phyloP scores from a whole-genome alignment of 2,113 vertebrate species.

The Rissa tridactyla region DNA sequence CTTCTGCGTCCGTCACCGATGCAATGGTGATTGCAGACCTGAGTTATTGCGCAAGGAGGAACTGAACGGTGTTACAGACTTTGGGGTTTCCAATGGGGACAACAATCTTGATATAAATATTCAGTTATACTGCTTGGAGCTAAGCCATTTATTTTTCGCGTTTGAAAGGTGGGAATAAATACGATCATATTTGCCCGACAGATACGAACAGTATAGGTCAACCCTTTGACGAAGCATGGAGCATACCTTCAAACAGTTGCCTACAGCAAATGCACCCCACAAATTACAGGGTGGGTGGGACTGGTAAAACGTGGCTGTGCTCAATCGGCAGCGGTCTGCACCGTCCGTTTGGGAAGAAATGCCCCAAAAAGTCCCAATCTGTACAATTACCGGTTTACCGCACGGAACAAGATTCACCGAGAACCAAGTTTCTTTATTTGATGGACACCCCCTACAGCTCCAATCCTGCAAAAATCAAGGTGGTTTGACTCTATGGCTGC shows the following conservation, averaged over 20 bases:
- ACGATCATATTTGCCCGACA: neutral
- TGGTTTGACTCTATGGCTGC: neutral
- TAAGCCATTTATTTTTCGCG: neutral
- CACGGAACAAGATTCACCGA: constrained; percentile 42
- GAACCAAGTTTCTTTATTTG: constrained; percentile 42
- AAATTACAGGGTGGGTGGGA: constrained; percentile 21
- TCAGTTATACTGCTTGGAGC: constrained; percentile 35
- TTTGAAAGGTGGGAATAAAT: neutral
- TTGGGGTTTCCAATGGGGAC: neutral
- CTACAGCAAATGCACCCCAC: neutral
- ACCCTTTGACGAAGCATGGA: neutral
- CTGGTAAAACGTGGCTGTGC: neutral
- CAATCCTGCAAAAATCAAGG: neutral
- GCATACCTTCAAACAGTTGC: constrained; percentile 13
- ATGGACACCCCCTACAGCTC: neutral
- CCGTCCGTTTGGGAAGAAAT: constrained; percentile 25
- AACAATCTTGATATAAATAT: neutral
- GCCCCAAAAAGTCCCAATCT: constrained; percentile 41
- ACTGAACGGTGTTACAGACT: neutral
- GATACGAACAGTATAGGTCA: neutral
- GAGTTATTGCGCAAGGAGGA: neutral
- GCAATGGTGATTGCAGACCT: neutral
- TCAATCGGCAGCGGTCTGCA: constrained; percentile 56
- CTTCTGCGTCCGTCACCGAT: neutral
- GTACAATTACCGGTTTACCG: constrained; percentile 43